These are phyloP conservation scores for Vidua chalybeata DNA, from an alignment of 2,113 vertebrate genomes.

Conservation along the genomic window DNA sequence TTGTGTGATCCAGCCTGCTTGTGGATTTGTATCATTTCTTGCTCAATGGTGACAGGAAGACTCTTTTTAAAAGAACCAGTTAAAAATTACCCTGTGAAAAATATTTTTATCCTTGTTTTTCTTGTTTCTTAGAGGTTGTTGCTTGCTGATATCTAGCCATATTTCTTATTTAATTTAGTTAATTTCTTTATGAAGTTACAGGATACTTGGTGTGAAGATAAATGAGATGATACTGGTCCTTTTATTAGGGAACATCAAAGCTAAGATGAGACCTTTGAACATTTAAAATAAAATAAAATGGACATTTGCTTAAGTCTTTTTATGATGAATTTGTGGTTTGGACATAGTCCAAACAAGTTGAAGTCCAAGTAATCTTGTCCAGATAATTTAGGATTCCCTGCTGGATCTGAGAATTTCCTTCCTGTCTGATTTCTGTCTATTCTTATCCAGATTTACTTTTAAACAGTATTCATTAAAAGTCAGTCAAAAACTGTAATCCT, in stretches of 20 bases:
- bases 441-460: neutral
- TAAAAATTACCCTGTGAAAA: neutral
- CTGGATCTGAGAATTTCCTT: neutral
- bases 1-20: too few relatives aligned
- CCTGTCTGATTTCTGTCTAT: neutral
- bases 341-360: neutral
- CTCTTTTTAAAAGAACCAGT: neutral
- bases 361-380: neutral
- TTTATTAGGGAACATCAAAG: neutral
- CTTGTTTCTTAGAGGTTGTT: neutral
- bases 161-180: neutral
- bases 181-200: neutral
- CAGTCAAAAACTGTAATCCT: neutral
- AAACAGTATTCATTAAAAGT: neutral
- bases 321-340: neutral
- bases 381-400: neutral
- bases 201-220: neutral
- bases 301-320: neutral
- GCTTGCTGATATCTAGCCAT: neutral
- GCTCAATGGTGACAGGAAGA: neutral
- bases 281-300: neutral
- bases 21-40: too few relatives aligned
- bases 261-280: neutral
- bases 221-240: neutral
- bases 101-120: neutral